Evolutionary conservation across 2,888 invertebrate species (phyloP).

Genomic region (Latrodectus hesperus): DNA sequence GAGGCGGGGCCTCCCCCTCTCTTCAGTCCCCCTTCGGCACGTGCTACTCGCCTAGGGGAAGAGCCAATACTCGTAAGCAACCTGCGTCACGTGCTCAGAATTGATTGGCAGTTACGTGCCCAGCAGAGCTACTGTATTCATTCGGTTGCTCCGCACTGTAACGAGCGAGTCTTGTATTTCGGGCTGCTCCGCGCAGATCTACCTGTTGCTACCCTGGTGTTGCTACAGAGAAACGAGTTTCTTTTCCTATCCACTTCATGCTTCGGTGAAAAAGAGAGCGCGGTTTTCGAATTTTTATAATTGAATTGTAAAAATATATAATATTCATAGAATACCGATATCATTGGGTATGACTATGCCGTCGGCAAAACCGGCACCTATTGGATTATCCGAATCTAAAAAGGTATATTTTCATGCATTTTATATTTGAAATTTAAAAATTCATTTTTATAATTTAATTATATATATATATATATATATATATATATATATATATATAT

Average conservation of each 20-base stretch:
- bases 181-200: not conserved
- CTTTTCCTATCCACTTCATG: not conserved
- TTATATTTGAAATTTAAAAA: too few relatives aligned
- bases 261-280: not conserved
- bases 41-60: constrained; percentile 4
- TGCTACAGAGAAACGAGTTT: not conserved
- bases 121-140: not conserved
- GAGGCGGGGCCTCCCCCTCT: constrained; percentile 21
- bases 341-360: not conserved
- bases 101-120: constrained; percentile 37
- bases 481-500: too few relatives aligned
- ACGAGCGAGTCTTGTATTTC: not conserved
- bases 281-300: too few relatives aligned
- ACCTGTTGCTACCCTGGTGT: not conserved
- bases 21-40: constrained; percentile 1
- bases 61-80: constrained; percentile 42
- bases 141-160: not conserved
- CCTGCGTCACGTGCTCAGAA: constrained; percentile 12
- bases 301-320: too few relatives aligned
- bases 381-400: not conserved
- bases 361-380: not conserved
- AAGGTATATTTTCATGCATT: not conserved
- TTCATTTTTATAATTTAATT: too few relatives aligned
- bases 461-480: too few relatives aligned
- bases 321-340: too few relatives aligned